Base-by-base conservation (phyloP, 2,113 vertebrate species). In the Sardina pilchardus region DNA sequence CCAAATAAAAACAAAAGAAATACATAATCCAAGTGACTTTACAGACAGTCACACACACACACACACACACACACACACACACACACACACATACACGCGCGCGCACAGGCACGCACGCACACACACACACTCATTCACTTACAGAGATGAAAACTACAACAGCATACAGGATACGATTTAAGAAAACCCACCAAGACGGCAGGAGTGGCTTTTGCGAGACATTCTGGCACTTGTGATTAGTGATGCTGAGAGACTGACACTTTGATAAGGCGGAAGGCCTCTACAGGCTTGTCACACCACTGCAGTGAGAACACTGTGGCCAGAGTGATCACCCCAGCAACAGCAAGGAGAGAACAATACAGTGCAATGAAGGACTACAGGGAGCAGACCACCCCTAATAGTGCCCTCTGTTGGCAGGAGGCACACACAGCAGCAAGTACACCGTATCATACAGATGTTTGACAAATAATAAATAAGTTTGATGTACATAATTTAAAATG, bases 171-270 rank as follows among this genome's bases (percentile, higher is more conserved):
- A 78, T 36, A 78, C 84, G 36, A 90, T 89, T 94, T 95, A 94
- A 95, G 93, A 95, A 94, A 89, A 91, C 91, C 92, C 94, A 93
- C 91, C 85, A 42, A 67, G 84, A 85, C 34, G 86, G 92, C 88
- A 87, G 92, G 92, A 92, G 91, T 94, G 93, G 94, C 93, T 94
- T 94, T 78, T 92, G 91, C 89, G 91, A 95, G 92, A 94, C 92
- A 92, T 92, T 94, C 92, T 89, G 95, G 95, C 95, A 95, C 95
- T 95, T 95, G 94, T 94, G 93, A 94, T 94, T 92, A 91, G 90
- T 90, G 75, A 86, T 83, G 67, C 87, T 86, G 89, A 85, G 90
- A 75, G 91, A 92, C 89, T 92, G 86, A 83, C 53, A 63, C 81
- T 81, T 63, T 39, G 83, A 88, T 83, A 82, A 89, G 86, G 85